These are phyloP conservation scores for Myrmecobius fasciatus DNA, from an alignment of 2,113 vertebrate species.

Conservation along the genomic window DNA sequence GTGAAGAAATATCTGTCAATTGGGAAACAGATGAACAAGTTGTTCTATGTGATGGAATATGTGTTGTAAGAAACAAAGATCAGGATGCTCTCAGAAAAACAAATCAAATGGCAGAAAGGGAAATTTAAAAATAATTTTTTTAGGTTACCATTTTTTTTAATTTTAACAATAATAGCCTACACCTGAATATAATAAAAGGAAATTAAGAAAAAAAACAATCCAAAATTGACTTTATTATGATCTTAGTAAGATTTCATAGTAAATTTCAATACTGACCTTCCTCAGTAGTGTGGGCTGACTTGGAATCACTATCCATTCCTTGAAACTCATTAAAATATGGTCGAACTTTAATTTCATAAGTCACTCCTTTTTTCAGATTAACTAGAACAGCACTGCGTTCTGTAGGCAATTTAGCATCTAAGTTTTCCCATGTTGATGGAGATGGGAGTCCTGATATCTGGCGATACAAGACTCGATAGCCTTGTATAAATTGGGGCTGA, in stretches of 20 bases:
- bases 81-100: too few relatives aligned
- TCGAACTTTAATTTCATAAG: conserved; percentile 97
- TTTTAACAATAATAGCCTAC: neutral
- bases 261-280: conserved; percentile 89
- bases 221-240: neutral
- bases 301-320: conserved; percentile 97
- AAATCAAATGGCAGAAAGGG: neutral
- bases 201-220: neutral
- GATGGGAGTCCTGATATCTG: conserved; percentile 92
- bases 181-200: neutral
- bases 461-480: conserved; percentile 95
- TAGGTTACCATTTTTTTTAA: neutral
- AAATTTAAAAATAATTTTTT: neutral
- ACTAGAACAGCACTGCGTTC: conserved; percentile 92
- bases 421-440: conserved; percentile 90
- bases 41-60: too few relatives aligned
- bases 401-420: conserved; percentile 94
- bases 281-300: conserved; percentile 93
- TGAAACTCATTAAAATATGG: conserved; percentile 99
- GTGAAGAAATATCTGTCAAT: too few relatives aligned
- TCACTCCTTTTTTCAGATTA: conserved; percentile 93
- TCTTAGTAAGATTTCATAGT: neutral
- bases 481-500: conserved; percentile 98
- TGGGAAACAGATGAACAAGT: too few relatives aligned
- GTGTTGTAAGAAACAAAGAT: too few relatives aligned